Evolutionary conservation across 2,888 invertebrate species (phyloP).

Genomic region (Lasioglossum malachurum): DNA sequence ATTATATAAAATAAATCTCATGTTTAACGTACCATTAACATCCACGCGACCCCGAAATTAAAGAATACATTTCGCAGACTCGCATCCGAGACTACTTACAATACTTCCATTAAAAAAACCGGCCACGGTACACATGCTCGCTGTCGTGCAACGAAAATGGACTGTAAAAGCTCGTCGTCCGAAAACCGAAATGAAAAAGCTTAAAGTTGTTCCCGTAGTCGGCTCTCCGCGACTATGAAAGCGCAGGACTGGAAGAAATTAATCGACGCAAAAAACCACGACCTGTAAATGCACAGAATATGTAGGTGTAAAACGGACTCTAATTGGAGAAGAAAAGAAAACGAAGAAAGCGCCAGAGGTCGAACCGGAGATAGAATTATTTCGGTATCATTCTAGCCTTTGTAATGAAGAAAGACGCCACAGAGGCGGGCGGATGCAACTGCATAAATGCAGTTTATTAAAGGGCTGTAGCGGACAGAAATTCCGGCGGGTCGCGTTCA

Average conservation of each 20-base stretch:
- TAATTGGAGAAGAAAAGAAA: neutral
- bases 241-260: neutral
- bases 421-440: neutral
- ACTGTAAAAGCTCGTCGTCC: neutral
- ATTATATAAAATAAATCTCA: neutral
- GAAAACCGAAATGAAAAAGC: neutral
- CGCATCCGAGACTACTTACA: neutral
- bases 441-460: constrained; percentile 15
- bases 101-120: neutral
- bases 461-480: neutral
- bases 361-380: neutral
- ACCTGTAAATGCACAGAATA: neutral
- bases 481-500: constrained; percentile 20
- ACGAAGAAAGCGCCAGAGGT: neutral
- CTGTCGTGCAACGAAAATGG: neutral
- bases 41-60: neutral
- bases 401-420: constrained; percentile 3
- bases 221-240: neutral
- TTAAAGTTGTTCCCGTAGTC: neutral
- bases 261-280: neutral
- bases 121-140: neutral
- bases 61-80: neutral
- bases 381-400: neutral
- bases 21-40: constrained; percentile 6
- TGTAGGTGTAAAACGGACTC: neutral